Percentiles rank a stretch among this genome's conserved stretches.
These are phyloP conservation scores for Acropora yongei DNA, from an alignment of 64 coral and sea anemone species.

Conservation along the genomic window DNA sequence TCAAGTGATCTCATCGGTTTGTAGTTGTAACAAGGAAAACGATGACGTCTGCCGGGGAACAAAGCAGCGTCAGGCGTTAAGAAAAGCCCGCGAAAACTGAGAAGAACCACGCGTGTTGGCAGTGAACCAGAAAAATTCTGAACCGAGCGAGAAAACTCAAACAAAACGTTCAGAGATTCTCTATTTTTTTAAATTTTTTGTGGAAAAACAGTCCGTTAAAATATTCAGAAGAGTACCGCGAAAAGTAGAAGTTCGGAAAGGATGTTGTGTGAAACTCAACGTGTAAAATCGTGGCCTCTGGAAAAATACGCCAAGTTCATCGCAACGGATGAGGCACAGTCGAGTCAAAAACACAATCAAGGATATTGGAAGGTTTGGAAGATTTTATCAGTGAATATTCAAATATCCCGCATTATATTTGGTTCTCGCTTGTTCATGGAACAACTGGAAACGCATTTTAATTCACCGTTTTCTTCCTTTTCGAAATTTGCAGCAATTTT, in stretches of 20 bases:
- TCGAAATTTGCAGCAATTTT: conserved; percentile 33
- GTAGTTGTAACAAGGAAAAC: too few species aligned
- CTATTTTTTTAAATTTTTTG: too few species aligned
- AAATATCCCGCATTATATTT: not conserved
- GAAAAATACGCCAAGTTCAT: conserved; percentile 91
- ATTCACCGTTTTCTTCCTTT: not conserved
- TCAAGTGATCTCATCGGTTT: too few species aligned
- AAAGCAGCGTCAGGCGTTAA: not conserved
- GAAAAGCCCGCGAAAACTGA: not conserved
- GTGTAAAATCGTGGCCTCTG: conserved; percentile 70
- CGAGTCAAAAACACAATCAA: conserved; percentile 10
- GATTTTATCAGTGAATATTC: not conserved
- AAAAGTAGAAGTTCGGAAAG: not conserved
- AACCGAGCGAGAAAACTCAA: too few species aligned
- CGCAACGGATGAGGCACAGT: not conserved
- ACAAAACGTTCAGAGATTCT: too few species aligned
- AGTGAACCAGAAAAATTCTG: too few species aligned
- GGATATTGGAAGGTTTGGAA: conserved; percentile 89
- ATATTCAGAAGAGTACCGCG: too few species aligned
- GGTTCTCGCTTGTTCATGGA: not conserved
- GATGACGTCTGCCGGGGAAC: too few species aligned
- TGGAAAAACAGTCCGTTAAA: too few species aligned
- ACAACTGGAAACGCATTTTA: not conserved
- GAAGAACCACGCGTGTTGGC: too few species aligned
- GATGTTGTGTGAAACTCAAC: conserved; percentile 14